Evolutionary conservation across 2,888 invertebrate genomes (phyloP).

Genomic region (Patella pellucida): DNA sequence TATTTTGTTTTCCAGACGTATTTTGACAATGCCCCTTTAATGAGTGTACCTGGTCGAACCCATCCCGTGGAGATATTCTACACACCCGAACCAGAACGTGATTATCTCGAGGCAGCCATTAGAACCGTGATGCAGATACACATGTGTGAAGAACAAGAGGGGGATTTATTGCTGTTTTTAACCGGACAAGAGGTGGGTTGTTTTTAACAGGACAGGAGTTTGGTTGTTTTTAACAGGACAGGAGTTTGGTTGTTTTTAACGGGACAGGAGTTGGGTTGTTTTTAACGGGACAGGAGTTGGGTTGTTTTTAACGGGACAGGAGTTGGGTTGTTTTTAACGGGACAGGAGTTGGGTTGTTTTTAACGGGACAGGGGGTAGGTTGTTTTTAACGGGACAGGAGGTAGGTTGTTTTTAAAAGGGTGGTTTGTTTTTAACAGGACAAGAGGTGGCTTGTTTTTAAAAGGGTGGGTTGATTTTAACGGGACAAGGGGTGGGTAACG

Average conservation of each 20-base stretch:
- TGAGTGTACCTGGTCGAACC: slow-evolving; percentile 97
- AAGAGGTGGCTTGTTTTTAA: too few relatives aligned
- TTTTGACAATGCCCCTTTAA: slow-evolving; percentile 95
- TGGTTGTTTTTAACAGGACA: slow-evolving; percentile 76
- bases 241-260: too few relatives aligned
- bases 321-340: too few relatives aligned
- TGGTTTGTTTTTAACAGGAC: too few relatives aligned
- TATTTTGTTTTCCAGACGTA: slow-evolving; percentile 80
- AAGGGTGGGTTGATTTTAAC: too few relatives aligned
- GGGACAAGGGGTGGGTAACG: too few relatives aligned
- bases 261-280: too few relatives aligned
- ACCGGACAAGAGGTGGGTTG: slow-evolving; percentile 79
- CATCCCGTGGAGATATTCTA: slow-evolving; percentile 98
- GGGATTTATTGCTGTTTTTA: slow-evolving; percentile 92
- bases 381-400: slow-evolving; percentile 83
- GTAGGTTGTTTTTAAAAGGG: too few relatives aligned
- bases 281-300: too few relatives aligned
- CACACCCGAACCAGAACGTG: slow-evolving; percentile 97
- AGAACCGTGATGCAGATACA: slow-evolving; percentile 97
- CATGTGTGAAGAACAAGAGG: slow-evolving; percentile 80
- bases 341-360: too few relatives aligned
- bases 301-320: too few relatives aligned
- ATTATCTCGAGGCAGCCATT: slow-evolving; percentile 98
- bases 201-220: too few relatives aligned
- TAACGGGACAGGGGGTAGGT: slow-evolving; percentile 78